Evolutionary conservation across 2,113 vertebrate genomes (phyloP), one percentile per base, ranked within the genome.

Genomic region (Seriola rivoliana): DNA sequence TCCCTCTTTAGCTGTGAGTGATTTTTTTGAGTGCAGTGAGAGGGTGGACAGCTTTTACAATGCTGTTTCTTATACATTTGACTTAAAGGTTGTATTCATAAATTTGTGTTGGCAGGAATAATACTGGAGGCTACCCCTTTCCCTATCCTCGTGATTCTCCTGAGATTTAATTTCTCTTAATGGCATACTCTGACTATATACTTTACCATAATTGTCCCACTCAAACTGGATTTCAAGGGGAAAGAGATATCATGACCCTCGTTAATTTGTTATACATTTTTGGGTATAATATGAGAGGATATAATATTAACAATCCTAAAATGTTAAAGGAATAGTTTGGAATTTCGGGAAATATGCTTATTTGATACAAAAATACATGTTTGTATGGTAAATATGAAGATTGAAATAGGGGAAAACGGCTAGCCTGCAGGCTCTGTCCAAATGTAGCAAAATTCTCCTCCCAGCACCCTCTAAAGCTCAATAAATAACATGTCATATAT

Each of bases 1-100:
- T 83, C 81, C 65, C 74, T 87, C 58, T 76, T 71, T 46, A 76
- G 77, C 85, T 71, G 78, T 80, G 66, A 81, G 66, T 81, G 78
- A 84, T 85, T 85, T 63, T 1, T 88, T 44, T 81, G 74, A 85
- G 79, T 69, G 78, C 63, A 72, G 68, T 14, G 23, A 57, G 34
- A 67, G 50, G 72, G 71, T 71, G 58, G 81, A 70, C 60, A 62
- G 77, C 23, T 75, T 71, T 79, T 52, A 67, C 42, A 48, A 59
- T 58, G 4, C 25, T 32, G 25, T 32, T 70, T 82, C 75, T 79
- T 46, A 48, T 68, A 74, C 48, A 46, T 65, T 71, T 25, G 9
- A 3, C 34, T 71, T 16, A 58, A 46, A 60, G 25, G 46, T 83
- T 64, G 38, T 70, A 36, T 76, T 79, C 29, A 4, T 11, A 76